These are phyloP conservation scores for Pammene aurita DNA, from an alignment of 2,888 invertebrate species.

Conservation along the genomic window DNA sequence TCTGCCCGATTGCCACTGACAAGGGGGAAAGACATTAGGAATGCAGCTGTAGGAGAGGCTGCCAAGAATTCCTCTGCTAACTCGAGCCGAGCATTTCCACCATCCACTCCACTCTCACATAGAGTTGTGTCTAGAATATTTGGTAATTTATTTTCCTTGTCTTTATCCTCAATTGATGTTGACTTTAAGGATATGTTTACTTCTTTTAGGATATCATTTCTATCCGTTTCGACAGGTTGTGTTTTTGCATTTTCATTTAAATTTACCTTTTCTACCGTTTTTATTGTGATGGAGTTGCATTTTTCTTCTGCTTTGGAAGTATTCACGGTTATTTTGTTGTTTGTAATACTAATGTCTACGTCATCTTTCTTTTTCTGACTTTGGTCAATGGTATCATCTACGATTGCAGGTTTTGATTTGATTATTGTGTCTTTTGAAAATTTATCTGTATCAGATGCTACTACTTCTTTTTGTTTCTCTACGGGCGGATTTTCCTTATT, in stretches of 20 bases:
- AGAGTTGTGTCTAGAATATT: slow-evolving; percentile 70
- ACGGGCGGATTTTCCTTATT: slow-evolving; percentile 39
- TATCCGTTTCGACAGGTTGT: slow-evolving; percentile 9
- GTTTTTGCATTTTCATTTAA: slow-evolving; percentile 24
- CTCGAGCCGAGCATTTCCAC: slow-evolving; percentile 83
- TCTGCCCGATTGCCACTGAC: slow-evolving; percentile 84
- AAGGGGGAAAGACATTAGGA: slow-evolving; percentile 88
- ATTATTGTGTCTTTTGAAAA: slow-evolving; percentile 4
- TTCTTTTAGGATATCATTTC: slow-evolving; percentile 45
- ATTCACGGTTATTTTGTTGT: slow-evolving; percentile 33
- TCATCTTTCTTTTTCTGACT: slow-evolving; percentile 24
- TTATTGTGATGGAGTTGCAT: neutral
- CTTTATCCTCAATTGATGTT: slow-evolving; percentile 55
- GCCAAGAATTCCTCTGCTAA: slow-evolving; percentile 80
- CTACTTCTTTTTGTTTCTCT: slow-evolving; percentile 42
- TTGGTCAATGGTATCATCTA: slow-evolving; percentile 22
- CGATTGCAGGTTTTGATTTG: slow-evolving; percentile 4
- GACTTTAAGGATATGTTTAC: slow-evolving; percentile 48
- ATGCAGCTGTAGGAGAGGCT: slow-evolving; percentile 89
- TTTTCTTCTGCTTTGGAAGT: slow-evolving; percentile 27
- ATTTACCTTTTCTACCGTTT: slow-evolving; percentile 23
- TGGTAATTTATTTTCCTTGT: slow-evolving; percentile 69
- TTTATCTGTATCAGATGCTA: slow-evolving; percentile 4
- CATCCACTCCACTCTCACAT: slow-evolving; percentile 74
- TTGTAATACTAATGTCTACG: slow-evolving; percentile 21